These are phyloP conservation scores for Mohoua ochrocephala DNA, from an alignment of 2,113 vertebrate genomes.

Conservation along the genomic window DNA sequence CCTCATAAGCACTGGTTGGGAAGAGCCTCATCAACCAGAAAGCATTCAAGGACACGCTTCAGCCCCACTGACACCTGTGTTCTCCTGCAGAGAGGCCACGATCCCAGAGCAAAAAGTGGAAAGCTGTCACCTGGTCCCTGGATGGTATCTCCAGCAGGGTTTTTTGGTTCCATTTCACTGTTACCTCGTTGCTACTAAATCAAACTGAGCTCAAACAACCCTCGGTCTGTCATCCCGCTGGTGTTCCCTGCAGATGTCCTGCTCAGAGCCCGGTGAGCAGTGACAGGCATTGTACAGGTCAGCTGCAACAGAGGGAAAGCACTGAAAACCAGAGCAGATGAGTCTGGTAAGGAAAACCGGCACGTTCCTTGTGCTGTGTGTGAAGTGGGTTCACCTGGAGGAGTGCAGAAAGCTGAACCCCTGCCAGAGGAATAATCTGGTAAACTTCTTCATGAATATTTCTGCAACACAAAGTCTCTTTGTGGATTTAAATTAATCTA, in stretches of 20 bases:
- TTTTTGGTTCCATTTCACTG: background rate
- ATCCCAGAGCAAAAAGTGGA: background rate
- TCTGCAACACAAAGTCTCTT: conserved; percentile 54
- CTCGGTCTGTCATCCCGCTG: background rate
- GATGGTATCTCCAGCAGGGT: background rate
- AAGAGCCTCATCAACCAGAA: background rate
- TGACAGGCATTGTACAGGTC: background rate
- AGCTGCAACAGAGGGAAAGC: background rate
- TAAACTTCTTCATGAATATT: conserved; percentile 62
- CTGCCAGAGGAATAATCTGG: conserved; percentile 47
- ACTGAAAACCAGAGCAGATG: background rate
- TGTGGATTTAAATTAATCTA: conserved; percentile 63
- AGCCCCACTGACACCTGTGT: background rate
- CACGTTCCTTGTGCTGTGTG: background rate
- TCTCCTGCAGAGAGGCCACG: background rate
- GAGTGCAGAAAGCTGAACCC: background rate
- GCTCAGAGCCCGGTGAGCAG: background rate
- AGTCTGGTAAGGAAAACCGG: background rate
- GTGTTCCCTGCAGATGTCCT: background rate
- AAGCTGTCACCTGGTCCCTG: background rate
- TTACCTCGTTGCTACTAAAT: background rate
- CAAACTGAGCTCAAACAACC: background rate
- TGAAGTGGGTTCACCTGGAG: background rate
- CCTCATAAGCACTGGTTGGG: background rate
- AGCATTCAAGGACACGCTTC: background rate